phyloP scores from a whole-genome alignment of 2,888 invertebrate species.

The Drosophila imparisetae region DNA sequence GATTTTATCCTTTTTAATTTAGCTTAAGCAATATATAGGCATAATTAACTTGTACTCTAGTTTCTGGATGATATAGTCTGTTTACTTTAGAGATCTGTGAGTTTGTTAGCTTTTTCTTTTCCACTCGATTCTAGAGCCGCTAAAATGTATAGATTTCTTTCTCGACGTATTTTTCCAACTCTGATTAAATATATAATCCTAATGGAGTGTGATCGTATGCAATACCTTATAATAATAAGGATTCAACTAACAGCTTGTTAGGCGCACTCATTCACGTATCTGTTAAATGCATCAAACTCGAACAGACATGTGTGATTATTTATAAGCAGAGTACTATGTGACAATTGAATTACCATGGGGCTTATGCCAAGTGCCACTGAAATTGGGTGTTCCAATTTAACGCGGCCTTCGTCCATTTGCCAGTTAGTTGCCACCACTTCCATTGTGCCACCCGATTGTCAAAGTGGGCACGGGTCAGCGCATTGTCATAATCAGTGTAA shows the following conservation, averaged over 20 bases:
- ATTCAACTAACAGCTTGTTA: neutral
- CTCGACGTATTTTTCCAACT: too few species aligned
- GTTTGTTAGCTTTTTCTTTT: neutral
- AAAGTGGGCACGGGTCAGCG: conserved; percentile 38
- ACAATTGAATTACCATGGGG: conserved; percentile 24
- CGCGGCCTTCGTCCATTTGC: conserved; percentile 11
- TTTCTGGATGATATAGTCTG: neutral
- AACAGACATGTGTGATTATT: neutral
- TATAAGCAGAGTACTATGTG: neutral
- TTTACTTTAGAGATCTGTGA: neutral
- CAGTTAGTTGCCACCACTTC: conserved; percentile 22
- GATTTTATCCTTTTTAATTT: neutral
- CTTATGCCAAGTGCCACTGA: conserved; percentile 1
- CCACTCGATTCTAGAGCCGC: neutral
- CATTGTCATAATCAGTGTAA: conserved; percentile 56
- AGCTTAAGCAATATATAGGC: neutral
- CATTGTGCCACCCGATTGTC: conserved; percentile 32
- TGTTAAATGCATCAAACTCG: neutral
- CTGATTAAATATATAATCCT: neutral
- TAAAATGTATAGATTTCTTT: too few species aligned
- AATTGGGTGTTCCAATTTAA: conserved; percentile 33
- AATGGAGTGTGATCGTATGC: neutral
- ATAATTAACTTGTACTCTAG: neutral
- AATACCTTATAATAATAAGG: neutral
- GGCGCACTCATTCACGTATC: neutral